phyloP scores from a whole-genome alignment of 1,140 invertebrate genomes.

The Chrysopa pallens region DNA sequence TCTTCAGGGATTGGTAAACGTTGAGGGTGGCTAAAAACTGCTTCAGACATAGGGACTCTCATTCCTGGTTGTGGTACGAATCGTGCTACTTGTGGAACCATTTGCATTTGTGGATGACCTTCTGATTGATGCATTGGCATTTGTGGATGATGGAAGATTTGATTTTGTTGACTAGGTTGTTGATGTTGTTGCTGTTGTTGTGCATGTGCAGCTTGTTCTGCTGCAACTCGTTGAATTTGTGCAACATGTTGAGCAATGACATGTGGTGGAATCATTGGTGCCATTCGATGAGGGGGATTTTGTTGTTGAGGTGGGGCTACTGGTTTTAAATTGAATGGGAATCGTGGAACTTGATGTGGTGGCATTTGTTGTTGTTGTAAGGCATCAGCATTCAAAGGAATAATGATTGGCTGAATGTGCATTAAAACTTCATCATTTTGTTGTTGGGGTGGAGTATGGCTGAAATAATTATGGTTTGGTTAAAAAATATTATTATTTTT shows the following conservation, averaged over 20 bases:
- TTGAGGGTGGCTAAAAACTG: conserved; percentile 16
- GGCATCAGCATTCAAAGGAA: conserved; percentile 16
- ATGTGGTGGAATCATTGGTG: conserved; percentile 1
- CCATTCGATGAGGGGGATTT: conserved; percentile 5
- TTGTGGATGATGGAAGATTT: neutral
- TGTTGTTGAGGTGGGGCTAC: conserved; percentile 1
- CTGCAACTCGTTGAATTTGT: neutral
- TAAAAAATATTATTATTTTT: no score
- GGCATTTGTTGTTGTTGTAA: conserved; percentile 13
- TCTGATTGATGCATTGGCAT: conserved; percentile 3
- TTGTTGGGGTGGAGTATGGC: conserved; percentile 8
- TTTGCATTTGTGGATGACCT: conserved; percentile 4
- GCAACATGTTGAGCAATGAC: neutral
- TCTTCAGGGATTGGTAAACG: conserved; percentile 36
- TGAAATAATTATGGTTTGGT: conserved; percentile 1
- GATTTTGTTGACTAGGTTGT: neutral
- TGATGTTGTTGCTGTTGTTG: neutral
- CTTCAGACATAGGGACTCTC: conserved; percentile 16
- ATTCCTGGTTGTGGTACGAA: conserved; percentile 2
- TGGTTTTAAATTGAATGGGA: neutral
- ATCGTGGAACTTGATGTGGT: conserved; percentile 3
- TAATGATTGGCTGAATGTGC: conserved; percentile 22
- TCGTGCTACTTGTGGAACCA: conserved; percentile 1
- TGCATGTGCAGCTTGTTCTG: neutral
- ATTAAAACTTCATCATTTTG: conserved; percentile 19